These are phyloP conservation scores for Maniola jurtina DNA, from an alignment of 1,140 invertebrate genomes.

Conservation along the genomic window DNA sequence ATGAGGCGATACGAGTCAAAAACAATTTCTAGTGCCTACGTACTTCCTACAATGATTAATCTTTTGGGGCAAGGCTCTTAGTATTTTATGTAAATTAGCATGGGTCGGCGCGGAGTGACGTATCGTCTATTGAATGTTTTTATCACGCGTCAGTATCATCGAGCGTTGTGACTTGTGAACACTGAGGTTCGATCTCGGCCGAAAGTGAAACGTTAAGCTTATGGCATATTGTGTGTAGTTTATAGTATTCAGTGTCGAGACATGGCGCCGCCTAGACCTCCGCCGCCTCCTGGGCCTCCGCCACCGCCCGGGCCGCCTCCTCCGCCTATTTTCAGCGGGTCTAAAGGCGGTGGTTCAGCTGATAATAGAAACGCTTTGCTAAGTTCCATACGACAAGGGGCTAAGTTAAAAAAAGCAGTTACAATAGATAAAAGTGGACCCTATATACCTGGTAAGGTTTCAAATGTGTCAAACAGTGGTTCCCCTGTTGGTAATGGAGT, in stretches of 20 bases:
- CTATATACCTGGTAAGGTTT: conserved; percentile 81
- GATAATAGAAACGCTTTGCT: conserved; percentile 85
- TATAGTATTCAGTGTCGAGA: conserved; percentile 25
- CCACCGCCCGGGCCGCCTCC: conserved; percentile 81
- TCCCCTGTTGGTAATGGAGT: conserved; percentile 56
- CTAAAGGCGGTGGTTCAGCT: conserved; percentile 66
- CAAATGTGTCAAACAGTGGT: conserved; percentile 44
- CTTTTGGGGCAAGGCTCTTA: conserved; percentile 70
- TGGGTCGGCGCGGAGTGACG: conserved; percentile 58
- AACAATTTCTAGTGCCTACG: conserved; percentile 69
- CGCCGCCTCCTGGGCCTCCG: conserved; percentile 80
- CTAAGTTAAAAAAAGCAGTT: conserved; percentile 90
- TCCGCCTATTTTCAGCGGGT: conserved; percentile 81
- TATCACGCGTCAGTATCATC: conserved; percentile 53
- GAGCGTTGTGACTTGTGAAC: conserved; percentile 37
- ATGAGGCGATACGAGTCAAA: conserved; percentile 58
- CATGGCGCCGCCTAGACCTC: conserved; percentile 62
- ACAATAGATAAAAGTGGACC: conserved; percentile 95
- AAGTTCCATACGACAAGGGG: conserved; percentile 90
- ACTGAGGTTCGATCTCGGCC: conserved; percentile 5
- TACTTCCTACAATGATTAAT: conserved; percentile 75
- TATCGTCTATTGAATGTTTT: conserved; percentile 59
- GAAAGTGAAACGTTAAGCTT: conserved; percentile 32
- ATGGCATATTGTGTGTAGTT: conserved; percentile 50
- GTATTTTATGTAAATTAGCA: conserved; percentile 72